Evolutionary conservation across 2,888 invertebrate genomes (phyloP), one percentile per base, ranked within the genome.

Genomic region (Drosophila suboccidentalis): DNA sequence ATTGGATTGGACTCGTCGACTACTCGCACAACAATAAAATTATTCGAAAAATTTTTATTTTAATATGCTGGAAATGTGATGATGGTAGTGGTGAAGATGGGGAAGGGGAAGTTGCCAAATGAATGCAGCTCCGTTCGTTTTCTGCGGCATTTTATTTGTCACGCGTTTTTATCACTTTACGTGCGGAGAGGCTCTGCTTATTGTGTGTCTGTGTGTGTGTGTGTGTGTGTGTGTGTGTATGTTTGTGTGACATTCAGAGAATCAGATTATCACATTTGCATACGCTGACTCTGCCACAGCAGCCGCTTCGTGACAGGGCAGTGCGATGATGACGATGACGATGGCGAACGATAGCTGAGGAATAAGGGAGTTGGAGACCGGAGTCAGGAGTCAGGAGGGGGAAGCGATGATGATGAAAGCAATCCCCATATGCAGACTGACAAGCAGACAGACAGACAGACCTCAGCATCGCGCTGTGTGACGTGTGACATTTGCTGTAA

Each of bases 211-310:
- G 44, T 61, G 9, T 17, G 39, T 26, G 6, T 17, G 43, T 43
- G 26, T 15, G 19, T 63, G 59, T 38, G 26, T 76, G 61, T 41
- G 61, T 61, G 49, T 46, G 39, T 63, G 59, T 38, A 22, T 76
- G 58, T 55, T 43, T 46, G 62, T 61, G 61, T 51, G 53, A 44
- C 54, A 65, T 73, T 83, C 65, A 63, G 65, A 73, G 71, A 76
- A 87, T 79, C 87, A 89, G 90, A 90, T 87, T 90, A 90, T 89
- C 90, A 87, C 89, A 87, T 87, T 87, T 87, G 89, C 87, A 87
- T 90, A 90, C 77, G 89, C 87, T 34, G 34, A 2, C 60, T 71
- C 67, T 58, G 68, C 36, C 53, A 69, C 69, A 55, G 81, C 57
- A 29, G 58, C 80, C 54, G 63, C 58, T 66, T 70, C 59, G 60